phyloP scores from a whole-genome alignment of 1,140 invertebrate species.

The Drosophila equinoxialis region DNA sequence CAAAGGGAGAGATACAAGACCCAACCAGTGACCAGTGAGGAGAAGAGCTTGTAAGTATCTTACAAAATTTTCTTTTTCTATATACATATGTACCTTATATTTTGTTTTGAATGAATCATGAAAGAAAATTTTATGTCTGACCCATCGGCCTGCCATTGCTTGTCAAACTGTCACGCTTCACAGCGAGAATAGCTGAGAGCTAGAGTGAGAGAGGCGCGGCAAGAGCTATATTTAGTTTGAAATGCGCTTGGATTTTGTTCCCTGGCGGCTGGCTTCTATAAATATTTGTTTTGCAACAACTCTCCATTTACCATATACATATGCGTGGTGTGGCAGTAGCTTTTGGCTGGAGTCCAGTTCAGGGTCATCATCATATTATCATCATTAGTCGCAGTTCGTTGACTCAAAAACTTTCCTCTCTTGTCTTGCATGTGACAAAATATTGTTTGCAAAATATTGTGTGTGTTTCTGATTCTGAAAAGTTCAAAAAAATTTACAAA shows the following conservation, averaged over 20 bases:
- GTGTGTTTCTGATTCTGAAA: not conserved
- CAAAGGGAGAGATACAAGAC: conserved; percentile 86
- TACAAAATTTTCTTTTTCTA: conserved; percentile 5
- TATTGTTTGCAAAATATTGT: conserved; percentile 6
- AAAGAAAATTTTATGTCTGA: conserved; percentile 13
- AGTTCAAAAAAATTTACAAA: conserved; percentile 1
- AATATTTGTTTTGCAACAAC: conserved; percentile 36
- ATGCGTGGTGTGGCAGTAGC: no score
- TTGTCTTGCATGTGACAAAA: not conserved
- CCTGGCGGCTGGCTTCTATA: conserved; percentile 47
- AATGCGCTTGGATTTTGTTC: conserved; percentile 37
- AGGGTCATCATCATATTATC: conserved; percentile 28
- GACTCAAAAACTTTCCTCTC: conserved; percentile 20
- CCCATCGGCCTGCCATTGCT: conserved; percentile 17
- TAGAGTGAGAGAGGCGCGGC: conserved; percentile 2
- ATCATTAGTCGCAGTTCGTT: conserved; percentile 35
- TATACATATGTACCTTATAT: not conserved
- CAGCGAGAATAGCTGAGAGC: conserved; percentile 23
- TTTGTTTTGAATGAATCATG: no score
- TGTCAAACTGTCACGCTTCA: conserved; percentile 59
- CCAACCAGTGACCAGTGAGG: conserved; percentile 87
- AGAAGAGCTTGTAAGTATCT: conserved; percentile 82
- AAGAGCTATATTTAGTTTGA: conserved; percentile 47
- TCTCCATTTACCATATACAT: not conserved
- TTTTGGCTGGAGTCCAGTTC: conserved; percentile 21